phyloP scores from a whole-genome alignment of 35 echinoderm and acorn worm species.

The Nesometra sesokonis region DNA sequence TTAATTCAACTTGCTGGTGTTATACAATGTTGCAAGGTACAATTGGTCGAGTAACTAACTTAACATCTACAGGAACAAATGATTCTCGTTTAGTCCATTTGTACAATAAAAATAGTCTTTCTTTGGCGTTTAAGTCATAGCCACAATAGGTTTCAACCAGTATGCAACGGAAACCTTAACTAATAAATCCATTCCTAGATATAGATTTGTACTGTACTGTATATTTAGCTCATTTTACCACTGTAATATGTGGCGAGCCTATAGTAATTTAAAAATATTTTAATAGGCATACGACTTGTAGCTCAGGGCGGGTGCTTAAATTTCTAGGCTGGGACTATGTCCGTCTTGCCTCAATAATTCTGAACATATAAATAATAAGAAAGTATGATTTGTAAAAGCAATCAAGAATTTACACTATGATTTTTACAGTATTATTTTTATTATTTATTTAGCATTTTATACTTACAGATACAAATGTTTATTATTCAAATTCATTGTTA shows the following conservation, averaged over 20 bases:
- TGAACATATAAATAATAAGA: not conserved
- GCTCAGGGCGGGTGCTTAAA: not conserved
- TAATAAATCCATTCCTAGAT: not conserved
- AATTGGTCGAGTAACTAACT: not conserved
- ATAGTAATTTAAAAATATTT: not conserved
- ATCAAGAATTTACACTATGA: not conserved
- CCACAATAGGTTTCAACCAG: too few relatives aligned
- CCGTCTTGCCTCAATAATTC: not conserved
- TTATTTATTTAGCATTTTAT: constrained; percentile 1
- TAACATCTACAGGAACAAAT: not conserved
- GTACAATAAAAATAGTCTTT: not conserved
- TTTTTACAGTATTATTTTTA: constrained; percentile 1
- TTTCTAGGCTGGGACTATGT: not conserved
- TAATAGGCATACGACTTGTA: not conserved
- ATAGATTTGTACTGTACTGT: not conserved
- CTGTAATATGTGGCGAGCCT: not conserved
- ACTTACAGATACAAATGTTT: not conserved
- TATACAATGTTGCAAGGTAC: not conserved
- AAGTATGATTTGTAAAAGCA: not conserved
- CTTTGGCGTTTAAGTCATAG: too few relatives aligned
- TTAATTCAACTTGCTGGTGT: not conserved
- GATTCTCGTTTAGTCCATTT: not conserved
- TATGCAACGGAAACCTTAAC: too few relatives aligned
- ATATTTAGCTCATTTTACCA: not conserved
- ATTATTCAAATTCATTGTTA: not conserved